These are phyloP conservation scores for Apodemia zela DNA, from an alignment of 2,888 invertebrate species.

Conservation along the genomic window DNA sequence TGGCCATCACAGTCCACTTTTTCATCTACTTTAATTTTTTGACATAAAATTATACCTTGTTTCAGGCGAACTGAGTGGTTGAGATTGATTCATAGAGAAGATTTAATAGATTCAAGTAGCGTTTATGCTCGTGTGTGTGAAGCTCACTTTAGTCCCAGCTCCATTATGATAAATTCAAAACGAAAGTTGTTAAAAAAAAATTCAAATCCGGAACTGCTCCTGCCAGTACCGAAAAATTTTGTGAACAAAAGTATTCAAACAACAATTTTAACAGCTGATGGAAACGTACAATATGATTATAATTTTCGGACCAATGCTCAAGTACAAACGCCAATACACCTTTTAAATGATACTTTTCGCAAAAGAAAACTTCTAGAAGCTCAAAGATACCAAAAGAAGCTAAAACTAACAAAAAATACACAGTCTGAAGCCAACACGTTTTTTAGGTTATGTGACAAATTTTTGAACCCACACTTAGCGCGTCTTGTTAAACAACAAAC, in stretches of 20 bases:
- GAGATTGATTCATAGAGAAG: slow-evolving; percentile 19
- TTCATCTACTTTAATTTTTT: too few species aligned
- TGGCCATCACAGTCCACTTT: too few species aligned
- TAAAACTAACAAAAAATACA: too few species aligned
- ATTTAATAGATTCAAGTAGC: slow-evolving; percentile 19
- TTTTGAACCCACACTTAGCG: too few species aligned
- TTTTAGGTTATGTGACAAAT: too few species aligned
- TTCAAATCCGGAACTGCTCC: slow-evolving; percentile 27
- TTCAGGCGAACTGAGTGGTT: slow-evolving; percentile 21
- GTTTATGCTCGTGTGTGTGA: slow-evolving; percentile 8
- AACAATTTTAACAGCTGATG: slow-evolving; percentile 24
- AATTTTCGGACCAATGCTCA: too few species aligned
- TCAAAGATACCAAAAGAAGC: too few species aligned
- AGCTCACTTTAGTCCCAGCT: slow-evolving; percentile 25
- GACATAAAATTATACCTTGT: background rate
- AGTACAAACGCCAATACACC: too few species aligned
- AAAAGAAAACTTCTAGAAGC: too few species aligned
- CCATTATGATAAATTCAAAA: slow-evolving; percentile 22
- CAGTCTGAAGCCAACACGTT: too few species aligned
- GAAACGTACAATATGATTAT: slow-evolving; percentile 25
- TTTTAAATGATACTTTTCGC: too few species aligned
- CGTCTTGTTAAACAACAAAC: too few species aligned
- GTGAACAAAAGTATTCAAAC: slow-evolving; percentile 25
- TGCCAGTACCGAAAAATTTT: slow-evolving; percentile 23
- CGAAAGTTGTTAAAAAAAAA: slow-evolving; percentile 29